A percentile compares a stretch with the other conserved stretches of the same genome.
Conservation (phyloP, 2,888 invertebrate species). For the Ichneumoninae sp. region DNA sequence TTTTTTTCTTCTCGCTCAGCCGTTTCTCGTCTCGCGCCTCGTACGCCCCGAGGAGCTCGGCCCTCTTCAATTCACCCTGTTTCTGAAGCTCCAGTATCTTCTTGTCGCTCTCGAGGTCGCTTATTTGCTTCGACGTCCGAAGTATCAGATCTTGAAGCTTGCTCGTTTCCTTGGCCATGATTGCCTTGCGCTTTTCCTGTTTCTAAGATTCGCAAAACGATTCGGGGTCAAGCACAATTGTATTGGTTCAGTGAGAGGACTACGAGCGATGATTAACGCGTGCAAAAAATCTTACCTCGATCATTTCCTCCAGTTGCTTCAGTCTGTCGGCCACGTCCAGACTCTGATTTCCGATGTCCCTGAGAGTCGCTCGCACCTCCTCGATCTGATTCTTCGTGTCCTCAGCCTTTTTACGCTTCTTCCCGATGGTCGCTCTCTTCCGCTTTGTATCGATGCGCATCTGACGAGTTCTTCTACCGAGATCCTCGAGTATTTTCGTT, state of each 20-base stretch:
- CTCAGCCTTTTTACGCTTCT: conserved; percentile 68
- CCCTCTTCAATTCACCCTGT: conserved; percentile 74
- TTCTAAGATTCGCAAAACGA: conserved; percentile 70
- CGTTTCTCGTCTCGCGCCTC: conserved; percentile 73
- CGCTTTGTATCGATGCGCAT: conserved; percentile 68
- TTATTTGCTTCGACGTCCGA: conserved; percentile 69
- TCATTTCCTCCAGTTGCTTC: conserved; percentile 87
- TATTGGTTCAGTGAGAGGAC: neutral
- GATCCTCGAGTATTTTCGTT: conserved; percentile 69
- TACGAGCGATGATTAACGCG: neutral
- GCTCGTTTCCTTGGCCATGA: conserved; percentile 73
- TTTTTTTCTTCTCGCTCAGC: conserved; percentile 74
- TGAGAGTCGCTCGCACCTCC: conserved; percentile 85
- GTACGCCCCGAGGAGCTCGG: conserved; percentile 71
- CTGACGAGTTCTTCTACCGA: conserved; percentile 68
- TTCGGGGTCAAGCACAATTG: neutral
- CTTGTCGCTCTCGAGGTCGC: conserved; percentile 75
- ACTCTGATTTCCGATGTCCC: conserved; percentile 85
- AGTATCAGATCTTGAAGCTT: conserved; percentile 74
- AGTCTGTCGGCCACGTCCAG: conserved; percentile 87
- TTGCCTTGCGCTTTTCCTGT: conserved; percentile 77
- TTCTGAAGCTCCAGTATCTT: conserved; percentile 74
- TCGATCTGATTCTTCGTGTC: conserved; percentile 80
- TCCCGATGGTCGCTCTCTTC: conserved; percentile 61
- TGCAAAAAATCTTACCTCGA: conserved; percentile 81